Evolutionary conservation across 2,797 vertebrate species (phyloP).

Genomic region (Nothura maculosa): DNA sequence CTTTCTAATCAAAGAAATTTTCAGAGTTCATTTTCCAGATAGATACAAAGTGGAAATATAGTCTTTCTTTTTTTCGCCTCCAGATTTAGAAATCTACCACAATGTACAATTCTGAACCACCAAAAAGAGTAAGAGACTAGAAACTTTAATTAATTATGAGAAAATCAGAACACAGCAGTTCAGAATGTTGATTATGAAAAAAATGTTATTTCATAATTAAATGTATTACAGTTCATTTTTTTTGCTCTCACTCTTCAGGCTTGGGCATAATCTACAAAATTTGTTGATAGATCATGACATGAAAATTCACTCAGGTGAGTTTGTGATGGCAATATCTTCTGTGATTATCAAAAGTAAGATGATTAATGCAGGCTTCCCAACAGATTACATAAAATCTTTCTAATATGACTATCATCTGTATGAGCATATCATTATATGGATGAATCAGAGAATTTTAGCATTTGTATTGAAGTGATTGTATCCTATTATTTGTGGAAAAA

Average conservation of each 20-base stretch:
- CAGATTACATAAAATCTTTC: background rate
- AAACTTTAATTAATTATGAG: background rate
- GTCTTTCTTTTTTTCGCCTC: background rate
- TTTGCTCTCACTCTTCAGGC: background rate
- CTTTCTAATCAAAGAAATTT: constrained; percentile 12
- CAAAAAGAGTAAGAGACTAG: background rate
- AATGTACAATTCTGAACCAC: background rate
- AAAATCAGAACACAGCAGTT: background rate
- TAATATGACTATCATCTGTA: background rate
- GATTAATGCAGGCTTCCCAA: background rate
- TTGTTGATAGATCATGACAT: background rate
- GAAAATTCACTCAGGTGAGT: background rate
- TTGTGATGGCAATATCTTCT: background rate
- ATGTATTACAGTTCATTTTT: background rate
- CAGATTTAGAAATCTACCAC: background rate
- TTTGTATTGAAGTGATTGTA: background rate
- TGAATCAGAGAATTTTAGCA: background rate
- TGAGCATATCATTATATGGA: background rate
- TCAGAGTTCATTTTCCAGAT: constrained; percentile 15
- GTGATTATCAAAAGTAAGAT: background rate
- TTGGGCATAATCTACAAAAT: background rate
- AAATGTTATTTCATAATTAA: background rate
- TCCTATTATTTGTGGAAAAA: background rate
- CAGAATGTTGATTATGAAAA: background rate
- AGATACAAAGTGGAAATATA: background rate